Conservation (phyloP, 2,113 vertebrate genomes). For the Todiramphus chloris region DNA sequence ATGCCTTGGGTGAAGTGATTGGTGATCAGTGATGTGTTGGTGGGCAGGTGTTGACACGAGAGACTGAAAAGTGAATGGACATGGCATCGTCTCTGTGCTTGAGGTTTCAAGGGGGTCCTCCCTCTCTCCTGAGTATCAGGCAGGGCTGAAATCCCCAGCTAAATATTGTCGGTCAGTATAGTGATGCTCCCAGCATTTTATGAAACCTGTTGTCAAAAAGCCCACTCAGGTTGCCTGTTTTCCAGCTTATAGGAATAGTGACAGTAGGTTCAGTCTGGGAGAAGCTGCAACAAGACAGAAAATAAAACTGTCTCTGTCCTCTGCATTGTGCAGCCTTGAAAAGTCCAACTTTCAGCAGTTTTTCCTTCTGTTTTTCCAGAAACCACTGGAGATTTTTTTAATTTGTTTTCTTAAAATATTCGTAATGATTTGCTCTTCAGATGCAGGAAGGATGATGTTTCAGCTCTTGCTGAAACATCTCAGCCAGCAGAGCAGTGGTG, state of each 20-base stretch:
- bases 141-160: background rate
- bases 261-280: background rate
- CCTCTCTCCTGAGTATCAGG: background rate
- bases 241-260: background rate
- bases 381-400: background rate
- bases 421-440: background rate
- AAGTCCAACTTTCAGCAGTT: background rate
- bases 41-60: background rate
- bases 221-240: fast-evolving
- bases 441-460: background rate
- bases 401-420: constrained; percentile 43
- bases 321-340: background rate
- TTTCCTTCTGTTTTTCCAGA: constrained; percentile 28
- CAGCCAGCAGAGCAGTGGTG: background rate
- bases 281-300: background rate
- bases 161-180: background rate
- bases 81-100: fast-evolving
- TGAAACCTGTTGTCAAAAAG: background rate
- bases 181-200: fast-evolving
- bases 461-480: background rate
- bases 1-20: fast-evolving
- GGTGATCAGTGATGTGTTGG: fast-evolving
- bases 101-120: background rate
- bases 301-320: background rate
- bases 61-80: background rate